Percentiles rank a stretch among this genome's conserved stretches.
Evolutionary conservation across 1,140 invertebrate genomes (phyloP).

Genomic region (Latrodectus geometricus): DNA sequence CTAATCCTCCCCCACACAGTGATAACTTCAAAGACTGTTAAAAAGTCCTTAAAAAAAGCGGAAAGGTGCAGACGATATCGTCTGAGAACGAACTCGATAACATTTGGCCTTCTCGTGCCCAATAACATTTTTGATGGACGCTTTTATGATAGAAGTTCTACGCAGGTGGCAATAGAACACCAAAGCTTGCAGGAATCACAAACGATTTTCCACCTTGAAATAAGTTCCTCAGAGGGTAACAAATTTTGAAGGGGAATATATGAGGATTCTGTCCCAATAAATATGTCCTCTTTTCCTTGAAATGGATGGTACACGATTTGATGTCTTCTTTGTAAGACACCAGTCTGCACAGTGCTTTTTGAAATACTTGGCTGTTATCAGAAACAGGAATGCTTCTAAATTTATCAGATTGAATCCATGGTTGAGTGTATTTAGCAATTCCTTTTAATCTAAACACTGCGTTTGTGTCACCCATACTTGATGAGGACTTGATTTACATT

Average conservation of each 20-base stretch:
- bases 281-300: not conserved
- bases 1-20: not conserved
- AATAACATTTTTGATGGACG: not conserved
- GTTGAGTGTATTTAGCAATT: no score
- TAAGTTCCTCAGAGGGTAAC: not conserved
- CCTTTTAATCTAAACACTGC: no score
- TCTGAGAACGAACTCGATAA: not conserved
- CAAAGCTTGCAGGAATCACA: not conserved
- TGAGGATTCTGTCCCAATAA: not conserved
- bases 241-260: not conserved
- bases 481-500: no score
- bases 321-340: not conserved
- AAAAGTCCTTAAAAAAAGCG: not conserved
- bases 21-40: not conserved
- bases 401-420: no score
- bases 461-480: no score
- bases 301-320: not conserved
- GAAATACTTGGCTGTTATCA: no score
- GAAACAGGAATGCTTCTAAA: no score
- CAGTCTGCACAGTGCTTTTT: no score
- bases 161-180: not conserved
- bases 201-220: not conserved
- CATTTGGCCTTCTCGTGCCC: not conserved
- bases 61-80: not conserved
- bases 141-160: not conserved